Evolutionary conservation across 2,797 vertebrate genomes (phyloP).

Genomic region (Brachymystax lenok): DNA sequence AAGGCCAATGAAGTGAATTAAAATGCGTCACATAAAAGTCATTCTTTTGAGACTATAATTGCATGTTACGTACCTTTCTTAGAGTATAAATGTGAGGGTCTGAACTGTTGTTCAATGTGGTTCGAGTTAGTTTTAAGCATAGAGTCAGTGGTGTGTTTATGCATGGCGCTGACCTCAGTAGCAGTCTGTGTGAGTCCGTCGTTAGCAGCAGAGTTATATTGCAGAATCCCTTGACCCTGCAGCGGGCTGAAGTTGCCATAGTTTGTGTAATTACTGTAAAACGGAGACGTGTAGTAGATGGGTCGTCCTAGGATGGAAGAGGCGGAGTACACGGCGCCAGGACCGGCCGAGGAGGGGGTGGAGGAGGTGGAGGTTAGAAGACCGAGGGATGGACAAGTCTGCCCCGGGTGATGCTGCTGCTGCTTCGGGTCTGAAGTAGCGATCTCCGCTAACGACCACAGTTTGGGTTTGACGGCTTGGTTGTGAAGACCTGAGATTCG

Average conservation of each 20-base stretch:
- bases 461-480: constrained; percentile 87
- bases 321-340: constrained; percentile 86
- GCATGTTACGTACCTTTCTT: constrained; percentile 92
- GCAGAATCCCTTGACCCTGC: constrained; percentile 93
- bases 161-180: constrained; percentile 74
- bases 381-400: constrained; percentile 75
- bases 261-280: constrained; percentile 98
- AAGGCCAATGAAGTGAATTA: not conserved
- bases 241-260: constrained; percentile 95
- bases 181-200: constrained; percentile 80
- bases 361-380: constrained; percentile 81
- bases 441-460: constrained; percentile 98
- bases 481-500: constrained; percentile 76
- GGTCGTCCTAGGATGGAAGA: constrained; percentile 93
- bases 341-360: constrained; percentile 76
- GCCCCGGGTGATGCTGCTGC: constrained; percentile 78
- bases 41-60: constrained; percentile 1
- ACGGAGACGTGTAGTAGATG: constrained; percentile 97
- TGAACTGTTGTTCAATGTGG: constrained; percentile 88
- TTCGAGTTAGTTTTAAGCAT: constrained; percentile 86
- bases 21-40: not conserved
- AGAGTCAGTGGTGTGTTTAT: constrained; percentile 87
- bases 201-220: constrained; percentile 86
- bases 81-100: constrained; percentile 84
- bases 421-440: constrained; percentile 95